Conservation (phyloP, 2,113 vertebrate species). For the Macquaria australasica region DNA sequence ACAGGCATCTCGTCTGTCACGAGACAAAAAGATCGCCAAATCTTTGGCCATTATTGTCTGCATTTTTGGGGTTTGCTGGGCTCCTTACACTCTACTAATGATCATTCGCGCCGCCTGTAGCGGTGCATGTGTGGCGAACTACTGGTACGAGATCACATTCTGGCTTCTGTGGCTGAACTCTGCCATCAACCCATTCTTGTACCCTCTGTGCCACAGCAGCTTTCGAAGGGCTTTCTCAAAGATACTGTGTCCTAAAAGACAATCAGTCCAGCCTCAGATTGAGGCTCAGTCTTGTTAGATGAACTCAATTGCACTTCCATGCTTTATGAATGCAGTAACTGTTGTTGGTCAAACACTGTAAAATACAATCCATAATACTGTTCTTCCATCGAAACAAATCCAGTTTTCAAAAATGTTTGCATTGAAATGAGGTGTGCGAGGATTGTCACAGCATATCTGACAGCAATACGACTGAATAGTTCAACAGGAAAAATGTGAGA, state of each 20-base stretch:
- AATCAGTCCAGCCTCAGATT: constrained; percentile 90
- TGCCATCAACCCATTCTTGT: constrained; percentile 94
- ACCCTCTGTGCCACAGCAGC: constrained; percentile 96
- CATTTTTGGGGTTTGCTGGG: constrained; percentile 96
- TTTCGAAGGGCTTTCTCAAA: constrained; percentile 95
- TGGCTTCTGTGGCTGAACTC: constrained; percentile 99
- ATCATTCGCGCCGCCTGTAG: constrained; percentile 95
- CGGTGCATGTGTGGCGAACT: constrained; percentile 88
- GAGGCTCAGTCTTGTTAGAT: constrained; percentile 83
- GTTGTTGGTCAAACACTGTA: constrained; percentile 57
- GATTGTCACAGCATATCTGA: constrained; percentile 24
- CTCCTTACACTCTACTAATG: constrained; percentile 96
- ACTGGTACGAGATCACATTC: constrained; percentile 96
- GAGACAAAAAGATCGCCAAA: constrained; percentile 98
- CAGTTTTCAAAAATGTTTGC: constrained; percentile 26
- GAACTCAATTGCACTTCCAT: constrained; percentile 41
- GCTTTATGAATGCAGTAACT: constrained; percentile 56
- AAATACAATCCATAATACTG: constrained; percentile 58
- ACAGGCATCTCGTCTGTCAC: constrained; percentile 87
- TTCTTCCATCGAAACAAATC: constrained; percentile 64
- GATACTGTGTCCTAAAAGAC: constrained; percentile 93
- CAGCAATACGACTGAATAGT: constrained; percentile 50
- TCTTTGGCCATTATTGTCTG: constrained; percentile 95
- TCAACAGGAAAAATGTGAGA: neutral
- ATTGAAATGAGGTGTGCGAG: neutral